phyloP scores from a whole-genome alignment of 1,140 invertebrate species.

The Psix sp. region DNA sequence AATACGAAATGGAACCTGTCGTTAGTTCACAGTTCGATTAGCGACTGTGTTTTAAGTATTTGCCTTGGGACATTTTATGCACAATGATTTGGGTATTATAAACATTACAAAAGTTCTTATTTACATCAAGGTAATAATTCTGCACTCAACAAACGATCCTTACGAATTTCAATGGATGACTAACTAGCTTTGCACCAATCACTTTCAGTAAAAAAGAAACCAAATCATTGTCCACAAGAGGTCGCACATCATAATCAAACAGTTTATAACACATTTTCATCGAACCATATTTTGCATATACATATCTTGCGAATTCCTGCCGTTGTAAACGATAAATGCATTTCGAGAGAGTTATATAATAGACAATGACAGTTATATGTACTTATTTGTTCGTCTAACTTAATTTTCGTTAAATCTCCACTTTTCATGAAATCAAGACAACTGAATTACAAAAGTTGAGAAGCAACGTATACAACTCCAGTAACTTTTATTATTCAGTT shows the following conservation, averaged over 20 bases:
- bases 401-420: conserved; percentile 39
- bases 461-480: too few relatives aligned
- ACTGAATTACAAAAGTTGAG: too few relatives aligned
- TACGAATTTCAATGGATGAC: background rate
- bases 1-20: too few relatives aligned
- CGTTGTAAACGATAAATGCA: conserved; percentile 51
- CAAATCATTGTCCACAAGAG: conserved; percentile 33
- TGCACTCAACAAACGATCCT: conserved; percentile 3
- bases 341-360: conserved; percentile 59
- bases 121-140: conserved; percentile 18
- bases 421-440: too few relatives aligned
- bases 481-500: background rate
- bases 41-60: conserved; percentile 1
- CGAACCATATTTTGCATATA: too few relatives aligned
- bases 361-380: conserved; percentile 64
- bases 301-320: conserved; percentile 44
- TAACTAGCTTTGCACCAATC: background rate
- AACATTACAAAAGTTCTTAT: conserved; percentile 46
- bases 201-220: conserved; percentile 23
- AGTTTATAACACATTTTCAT: too few relatives aligned
- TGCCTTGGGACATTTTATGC: conserved; percentile 32
- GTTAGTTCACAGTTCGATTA: background rate
- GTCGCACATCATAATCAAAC: background rate
- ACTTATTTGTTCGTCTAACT: conserved; percentile 37
- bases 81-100: conserved; percentile 30